phyloP scores from a whole-genome alignment of 53 echinoderm and acorn worm species.

The Mesocentrotus franciscanus region DNA sequence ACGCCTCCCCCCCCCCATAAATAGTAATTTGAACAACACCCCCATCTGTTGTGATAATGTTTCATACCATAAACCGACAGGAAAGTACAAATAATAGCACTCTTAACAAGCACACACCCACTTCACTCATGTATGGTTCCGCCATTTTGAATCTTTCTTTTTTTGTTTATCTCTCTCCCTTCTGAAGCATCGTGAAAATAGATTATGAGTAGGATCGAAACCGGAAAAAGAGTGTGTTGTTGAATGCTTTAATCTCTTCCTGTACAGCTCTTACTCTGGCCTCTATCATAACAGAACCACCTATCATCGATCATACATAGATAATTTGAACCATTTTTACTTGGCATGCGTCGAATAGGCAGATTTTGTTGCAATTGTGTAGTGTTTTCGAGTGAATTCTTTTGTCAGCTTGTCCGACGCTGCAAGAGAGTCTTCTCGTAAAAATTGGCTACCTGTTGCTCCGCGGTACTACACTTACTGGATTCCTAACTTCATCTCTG shows the following conservation, averaged over 20 bases:
- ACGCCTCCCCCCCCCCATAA: background rate
- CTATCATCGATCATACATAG: conserved; percentile 12
- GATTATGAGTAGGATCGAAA: conserved; percentile 51
- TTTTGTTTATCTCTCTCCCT: background rate
- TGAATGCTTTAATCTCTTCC: conserved; percentile 63
- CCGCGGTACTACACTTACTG: too few species aligned
- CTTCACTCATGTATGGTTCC: background rate
- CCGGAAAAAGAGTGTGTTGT: conserved; percentile 60
- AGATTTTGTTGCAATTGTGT: background rate
- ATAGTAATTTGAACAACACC: background rate
- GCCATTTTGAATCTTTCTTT: background rate
- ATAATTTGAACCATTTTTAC: conserved; percentile 29
- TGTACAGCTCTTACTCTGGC: conserved; percentile 35
- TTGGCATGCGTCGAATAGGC: background rate
- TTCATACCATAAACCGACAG: background rate
- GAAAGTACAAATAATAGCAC: background rate
- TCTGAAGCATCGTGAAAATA: conserved; percentile 37
- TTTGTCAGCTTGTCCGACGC: background rate
- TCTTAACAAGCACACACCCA: background rate
- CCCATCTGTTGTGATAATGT: conserved; percentile 3
- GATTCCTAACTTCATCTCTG: too few species aligned
- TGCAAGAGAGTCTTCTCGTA: too few species aligned
- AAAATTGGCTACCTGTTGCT: too few species aligned
- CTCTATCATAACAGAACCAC: conserved; percentile 31
- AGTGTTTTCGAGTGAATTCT: background rate